Evolutionary conservation across 1,140 invertebrate species (phyloP), one percentile per base, ranked within the genome.

Genomic region (Drosophila baimaii): DNA sequence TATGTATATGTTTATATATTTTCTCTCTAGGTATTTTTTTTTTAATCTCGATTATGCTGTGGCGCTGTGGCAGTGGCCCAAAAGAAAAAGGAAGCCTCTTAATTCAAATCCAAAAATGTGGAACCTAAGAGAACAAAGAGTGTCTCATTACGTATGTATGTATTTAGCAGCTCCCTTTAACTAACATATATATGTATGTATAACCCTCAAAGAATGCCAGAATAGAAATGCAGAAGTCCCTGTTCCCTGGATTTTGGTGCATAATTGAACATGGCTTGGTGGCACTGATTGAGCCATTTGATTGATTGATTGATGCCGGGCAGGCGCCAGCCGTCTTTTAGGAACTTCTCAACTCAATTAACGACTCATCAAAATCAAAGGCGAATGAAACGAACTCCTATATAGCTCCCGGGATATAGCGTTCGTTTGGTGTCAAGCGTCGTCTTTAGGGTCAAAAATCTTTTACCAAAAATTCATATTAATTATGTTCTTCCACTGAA

Each of bases 301-400:
- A 54, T 23, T 70, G 65, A 81, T 55, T 81, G 61, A 64, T 74
- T 64, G 35, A 77, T 74, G 46, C 61, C 44, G 31, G 52, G 17
- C n/a, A n/a, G n/a, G 44, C 57, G 33, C 56, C 71, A n/a, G 29
- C 46, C 23, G 7, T 54, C 52, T 75, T 31, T 65, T 84, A 84
- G 81, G 81, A 84, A 84, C 81, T 84, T 84, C 81, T 73, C 63
- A 83, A 79, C 71, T 83, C n/a, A 76, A 79, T 75, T 76, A 61
- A 54, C 63, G 65, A 73, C 55, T 62, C 23, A 65, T 66, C 44
- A 63, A 58, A 78, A 82, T 58, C 17, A 81, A 58, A 43, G 1
- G n/a, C 51, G 31, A 71, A 56, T 31, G 19, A 7, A 39, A 29
- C 51, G 49, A 69, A 69, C 51, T 57, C 21, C 64, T 69, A n/a